These are phyloP conservation scores for Tenthredo scrophulariae DNA, from an alignment of 2,888 invertebrate species.

Conservation along the genomic window DNA sequence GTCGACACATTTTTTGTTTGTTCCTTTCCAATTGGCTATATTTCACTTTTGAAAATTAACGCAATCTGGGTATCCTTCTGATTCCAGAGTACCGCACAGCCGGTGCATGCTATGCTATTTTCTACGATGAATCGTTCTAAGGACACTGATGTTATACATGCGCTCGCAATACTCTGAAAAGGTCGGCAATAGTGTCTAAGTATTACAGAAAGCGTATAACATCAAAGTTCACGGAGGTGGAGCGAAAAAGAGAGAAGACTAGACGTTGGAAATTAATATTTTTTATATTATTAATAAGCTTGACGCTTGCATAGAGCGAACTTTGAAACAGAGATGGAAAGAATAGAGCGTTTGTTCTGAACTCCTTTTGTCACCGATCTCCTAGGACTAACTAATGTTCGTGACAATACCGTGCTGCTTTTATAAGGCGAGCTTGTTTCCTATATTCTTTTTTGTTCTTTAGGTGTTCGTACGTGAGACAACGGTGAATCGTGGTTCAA, in stretches of 20 bases:
- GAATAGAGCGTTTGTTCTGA: not conserved
- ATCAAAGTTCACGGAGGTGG: not conserved
- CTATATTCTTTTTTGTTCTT: not conserved
- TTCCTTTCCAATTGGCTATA: not conserved
- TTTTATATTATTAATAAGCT: slow-evolving; percentile 19
- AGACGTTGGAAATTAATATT: slow-evolving; percentile 17
- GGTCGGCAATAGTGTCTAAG: not conserved
- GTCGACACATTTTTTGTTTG: not conserved
- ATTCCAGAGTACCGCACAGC: not conserved
- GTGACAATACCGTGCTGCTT: slow-evolving; percentile 15
- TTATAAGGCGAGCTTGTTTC: slow-evolving; percentile 13
- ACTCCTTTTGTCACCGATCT: slow-evolving; percentile 11
- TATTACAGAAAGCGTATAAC: slow-evolving; percentile 23
- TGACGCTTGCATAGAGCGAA: not conserved
- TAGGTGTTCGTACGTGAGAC: slow-evolving; percentile 21
- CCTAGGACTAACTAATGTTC: not conserved
- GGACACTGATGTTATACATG: not conserved
- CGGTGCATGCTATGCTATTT: not conserved
- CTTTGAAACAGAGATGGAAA: not conserved
- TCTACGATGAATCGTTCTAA: not conserved
- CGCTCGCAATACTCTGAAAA: not conserved
- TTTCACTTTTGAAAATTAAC: not conserved
- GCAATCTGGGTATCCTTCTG: not conserved
- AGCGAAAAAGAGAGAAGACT: not conserved
- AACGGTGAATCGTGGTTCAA: not conserved